These are phyloP conservation scores for Manduca sexta DNA, from an alignment of 1,140 invertebrate species.

Conservation along the genomic window DNA sequence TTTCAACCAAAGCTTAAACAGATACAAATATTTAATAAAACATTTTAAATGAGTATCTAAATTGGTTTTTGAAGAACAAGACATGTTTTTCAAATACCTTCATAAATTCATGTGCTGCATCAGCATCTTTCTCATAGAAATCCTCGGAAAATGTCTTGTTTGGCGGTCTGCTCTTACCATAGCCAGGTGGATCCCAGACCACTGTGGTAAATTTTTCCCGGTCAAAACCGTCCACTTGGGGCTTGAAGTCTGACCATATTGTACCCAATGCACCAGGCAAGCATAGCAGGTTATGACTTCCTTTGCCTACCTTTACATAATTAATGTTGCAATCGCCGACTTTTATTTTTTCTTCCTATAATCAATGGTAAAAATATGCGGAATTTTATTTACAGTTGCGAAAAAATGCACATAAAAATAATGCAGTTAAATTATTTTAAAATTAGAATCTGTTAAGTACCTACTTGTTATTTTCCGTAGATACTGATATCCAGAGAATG, in stretches of 20 bases:
- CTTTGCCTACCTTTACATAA: constrained; percentile 82
- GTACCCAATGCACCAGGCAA: constrained; percentile 85
- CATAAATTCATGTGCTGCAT: constrained; percentile 81
- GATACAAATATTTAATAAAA: too few relatives aligned
- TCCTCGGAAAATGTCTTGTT: constrained; percentile 79
- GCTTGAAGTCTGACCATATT: constrained; percentile 87
- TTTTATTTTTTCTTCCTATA: constrained; percentile 67
- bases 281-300: constrained; percentile 79
- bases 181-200: constrained; percentile 92
- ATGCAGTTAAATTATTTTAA: too few relatives aligned
- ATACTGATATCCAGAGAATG: too few relatives aligned
- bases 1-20: too few relatives aligned
- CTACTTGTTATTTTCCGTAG: too few relatives aligned
- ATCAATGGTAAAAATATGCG: constrained; percentile 2
- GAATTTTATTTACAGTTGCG: too few relatives aligned
- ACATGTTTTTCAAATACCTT: constrained; percentile 70
- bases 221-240: constrained; percentile 83
- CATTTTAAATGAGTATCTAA: too few relatives aligned
- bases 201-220: constrained; percentile 82
- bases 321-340: constrained; percentile 78
- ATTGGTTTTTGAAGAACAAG: too few relatives aligned
- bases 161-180: constrained; percentile 88
- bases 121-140: constrained; percentile 85
- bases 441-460: too few relatives aligned
- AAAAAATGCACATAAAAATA: too few relatives aligned